Percentiles rank a stretch among this genome's conserved stretches.
phyloP scores from a whole-genome alignment of 2,113 vertebrate genomes.

The Ictalurus furcatus region DNA sequence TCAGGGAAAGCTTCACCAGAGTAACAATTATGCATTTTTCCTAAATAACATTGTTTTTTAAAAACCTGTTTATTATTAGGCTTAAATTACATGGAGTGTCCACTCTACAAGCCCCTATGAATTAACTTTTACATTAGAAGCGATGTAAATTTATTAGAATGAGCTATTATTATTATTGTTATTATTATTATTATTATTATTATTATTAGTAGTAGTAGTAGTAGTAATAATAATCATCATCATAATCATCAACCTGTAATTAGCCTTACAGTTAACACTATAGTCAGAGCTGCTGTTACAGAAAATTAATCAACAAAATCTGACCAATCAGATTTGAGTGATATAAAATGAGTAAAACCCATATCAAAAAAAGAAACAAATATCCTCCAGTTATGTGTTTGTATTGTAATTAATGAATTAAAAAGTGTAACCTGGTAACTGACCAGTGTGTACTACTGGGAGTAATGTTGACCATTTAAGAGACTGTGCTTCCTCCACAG shows the following conservation, averaged over 20 bases:
- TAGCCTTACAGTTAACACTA: not conserved
- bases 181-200: too few relatives aligned
- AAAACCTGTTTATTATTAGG: not conserved
- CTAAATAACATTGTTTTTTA: not conserved
- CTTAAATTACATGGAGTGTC: not conserved
- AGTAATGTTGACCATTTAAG: constrained; percentile 16
- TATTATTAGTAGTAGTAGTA: not conserved
- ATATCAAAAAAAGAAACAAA: not conserved
- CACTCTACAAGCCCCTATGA: not conserved
- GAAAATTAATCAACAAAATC: not conserved
- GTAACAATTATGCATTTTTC: not conserved
- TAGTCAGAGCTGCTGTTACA: not conserved
- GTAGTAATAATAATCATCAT: too few relatives aligned
- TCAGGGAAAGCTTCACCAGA: not conserved
- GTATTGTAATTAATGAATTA: not conserved
- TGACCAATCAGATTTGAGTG: not conserved
- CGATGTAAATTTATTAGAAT: not conserved
- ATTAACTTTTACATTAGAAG: not conserved
- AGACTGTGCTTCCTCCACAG: constrained; percentile 49
- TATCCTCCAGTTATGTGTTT: not conserved
- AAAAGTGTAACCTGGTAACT: not conserved
- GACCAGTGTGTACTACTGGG: not conserved
- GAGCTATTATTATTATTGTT: not conserved
- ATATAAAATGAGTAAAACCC: not conserved
- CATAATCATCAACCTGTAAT: not conserved